Conservation (phyloP, 1,140 invertebrate genomes). For the Portunus trituberculatus region DNA sequence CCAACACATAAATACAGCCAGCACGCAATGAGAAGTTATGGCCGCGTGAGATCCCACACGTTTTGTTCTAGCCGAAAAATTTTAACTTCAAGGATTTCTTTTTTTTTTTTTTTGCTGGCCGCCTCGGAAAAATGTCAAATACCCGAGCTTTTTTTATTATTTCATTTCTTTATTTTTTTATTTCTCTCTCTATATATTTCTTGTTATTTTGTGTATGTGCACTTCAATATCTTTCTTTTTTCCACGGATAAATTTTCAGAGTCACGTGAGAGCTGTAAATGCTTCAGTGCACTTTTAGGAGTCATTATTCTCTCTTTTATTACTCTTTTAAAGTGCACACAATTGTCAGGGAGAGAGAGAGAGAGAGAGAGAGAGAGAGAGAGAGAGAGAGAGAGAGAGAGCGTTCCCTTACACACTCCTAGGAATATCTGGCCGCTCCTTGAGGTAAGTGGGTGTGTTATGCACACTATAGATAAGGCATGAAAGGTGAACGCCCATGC, state of each 20-base stretch:
- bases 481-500: background rate
- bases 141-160: background rate
- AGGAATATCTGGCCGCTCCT: background rate
- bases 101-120: too few relatives aligned
- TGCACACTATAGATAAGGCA: background rate
- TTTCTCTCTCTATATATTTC: too few relatives aligned
- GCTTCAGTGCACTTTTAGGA: slow-evolving; percentile 21
- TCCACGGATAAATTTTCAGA: background rate
- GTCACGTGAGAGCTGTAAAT: background rate
- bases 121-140: too few relatives aligned
- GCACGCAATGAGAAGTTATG: background rate
- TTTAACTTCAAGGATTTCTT: too few relatives aligned
- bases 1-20: background rate
- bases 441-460: background rate
- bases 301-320: slow-evolving; percentile 24
- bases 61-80: background rate
- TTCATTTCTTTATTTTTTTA: background rate
- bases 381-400: too few relatives aligned
- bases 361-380: too few relatives aligned
- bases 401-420: too few relatives aligned
- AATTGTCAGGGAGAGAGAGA: background rate
- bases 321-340: background rate
- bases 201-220: too few relatives aligned
- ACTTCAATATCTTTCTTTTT: too few relatives aligned
- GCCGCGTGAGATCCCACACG: background rate